Conservation (phyloP, 2,888 invertebrate genomes). For the Acanthoscelides obtectus region DNA sequence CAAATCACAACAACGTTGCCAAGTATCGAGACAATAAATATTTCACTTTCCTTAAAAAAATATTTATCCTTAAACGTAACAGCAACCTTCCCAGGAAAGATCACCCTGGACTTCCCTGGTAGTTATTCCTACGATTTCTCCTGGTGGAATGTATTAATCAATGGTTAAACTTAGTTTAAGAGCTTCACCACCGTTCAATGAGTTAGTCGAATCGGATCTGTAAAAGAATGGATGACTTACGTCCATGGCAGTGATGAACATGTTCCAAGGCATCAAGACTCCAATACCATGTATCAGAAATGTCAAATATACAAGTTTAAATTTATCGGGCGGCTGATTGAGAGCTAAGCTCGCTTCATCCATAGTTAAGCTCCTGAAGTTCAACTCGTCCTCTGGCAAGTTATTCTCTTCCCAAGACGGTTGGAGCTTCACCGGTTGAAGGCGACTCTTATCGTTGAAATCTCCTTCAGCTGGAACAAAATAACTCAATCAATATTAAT, state of each 20-base stretch:
- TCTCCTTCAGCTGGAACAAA: constrained; percentile 22
- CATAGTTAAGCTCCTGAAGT: constrained; percentile 64
- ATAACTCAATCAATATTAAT: neutral
- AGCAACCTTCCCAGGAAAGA: too few relatives aligned
- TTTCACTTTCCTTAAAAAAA: too few relatives aligned
- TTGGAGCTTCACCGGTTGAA: constrained; percentile 71
- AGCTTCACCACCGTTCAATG: too few relatives aligned
- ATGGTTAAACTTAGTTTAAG: too few relatives aligned
- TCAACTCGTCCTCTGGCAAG: constrained; percentile 77
- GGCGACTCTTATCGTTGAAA: constrained; percentile 57
- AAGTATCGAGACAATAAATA: too few relatives aligned
- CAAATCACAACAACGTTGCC: too few relatives aligned
- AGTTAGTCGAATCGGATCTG: too few relatives aligned
- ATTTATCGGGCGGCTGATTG: constrained; percentile 73
- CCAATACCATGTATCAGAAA: constrained; percentile 92
- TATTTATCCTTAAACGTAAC: too few relatives aligned
- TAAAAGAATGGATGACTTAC: constrained; percentile 55
- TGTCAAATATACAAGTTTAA: constrained; percentile 79
- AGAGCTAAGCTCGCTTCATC: constrained; percentile 65
- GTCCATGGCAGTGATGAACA: constrained; percentile 92
- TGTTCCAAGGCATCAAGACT: constrained; percentile 96
- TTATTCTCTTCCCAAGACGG: constrained; percentile 86
- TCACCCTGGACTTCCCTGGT: too few relatives aligned
- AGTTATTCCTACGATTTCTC: too few relatives aligned
- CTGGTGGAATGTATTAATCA: too few relatives aligned